Conservation (phyloP, 2,888 invertebrate genomes). For the Callimorpha dominula region DNA sequence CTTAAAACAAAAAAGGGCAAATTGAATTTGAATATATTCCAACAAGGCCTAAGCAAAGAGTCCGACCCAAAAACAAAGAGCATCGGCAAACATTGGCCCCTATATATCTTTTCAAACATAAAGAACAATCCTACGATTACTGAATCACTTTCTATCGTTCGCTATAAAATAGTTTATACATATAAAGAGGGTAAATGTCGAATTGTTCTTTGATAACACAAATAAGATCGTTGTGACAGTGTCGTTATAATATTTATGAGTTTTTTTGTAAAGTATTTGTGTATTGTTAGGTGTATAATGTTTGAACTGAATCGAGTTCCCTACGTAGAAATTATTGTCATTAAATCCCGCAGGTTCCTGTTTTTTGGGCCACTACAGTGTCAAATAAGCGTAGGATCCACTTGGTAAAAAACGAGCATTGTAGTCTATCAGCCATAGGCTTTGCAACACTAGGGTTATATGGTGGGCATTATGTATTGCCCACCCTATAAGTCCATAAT, state of each 20-base stretch:
- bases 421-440: background rate
- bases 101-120: slow-evolving; percentile 17
- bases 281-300: background rate
- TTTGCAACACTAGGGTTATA: background rate
- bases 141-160: slow-evolving; percentile 10
- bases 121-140: slow-evolving; percentile 7
- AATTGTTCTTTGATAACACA: slow-evolving; percentile 36
- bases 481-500: background rate
- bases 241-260: slow-evolving; percentile 43
- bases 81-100: slow-evolving; percentile 9
- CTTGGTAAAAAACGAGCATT: too few relatives aligned
- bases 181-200: slow-evolving; percentile 23
- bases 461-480: background rate
- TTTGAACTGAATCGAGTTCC: background rate
- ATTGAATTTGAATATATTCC: slow-evolving; percentile 40
- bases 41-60: slow-evolving; percentile 13
- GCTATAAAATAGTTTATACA: slow-evolving; percentile 17
- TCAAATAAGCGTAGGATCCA: background rate
- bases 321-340: background rate
- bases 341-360: background rate
- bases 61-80: slow-evolving; percentile 12
- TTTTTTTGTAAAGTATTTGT: slow-evolving; percentile 12
- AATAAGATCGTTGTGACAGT: slow-evolving; percentile 34
- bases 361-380: background rate
- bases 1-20: slow-evolving; percentile 14